A percentile compares a stretch with the other conserved stretches of the same genome.
These are phyloP conservation scores for Choristoneura fumiferana DNA, from an alignment of 1,140 invertebrate species.

Conservation along the genomic window DNA sequence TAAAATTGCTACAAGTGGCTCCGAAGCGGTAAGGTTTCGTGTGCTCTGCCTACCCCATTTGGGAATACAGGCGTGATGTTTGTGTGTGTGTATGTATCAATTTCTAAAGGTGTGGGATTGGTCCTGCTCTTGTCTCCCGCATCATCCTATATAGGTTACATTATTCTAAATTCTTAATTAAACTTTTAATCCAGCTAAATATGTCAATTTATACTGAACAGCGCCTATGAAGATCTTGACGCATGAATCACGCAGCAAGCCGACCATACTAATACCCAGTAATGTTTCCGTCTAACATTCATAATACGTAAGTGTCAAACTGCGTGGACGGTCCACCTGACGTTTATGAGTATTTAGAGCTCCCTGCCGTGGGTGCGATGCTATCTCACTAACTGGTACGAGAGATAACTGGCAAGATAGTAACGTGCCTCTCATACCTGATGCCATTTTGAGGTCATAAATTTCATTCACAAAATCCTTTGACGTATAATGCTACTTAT, in stretches of 20 bases:
- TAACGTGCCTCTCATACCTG: background rate
- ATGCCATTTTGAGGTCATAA: background rate
- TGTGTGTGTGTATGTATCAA: too few relatives aligned
- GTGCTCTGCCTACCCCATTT: too few relatives aligned
- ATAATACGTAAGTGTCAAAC: conserved; percentile 8
- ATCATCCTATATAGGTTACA: too few relatives aligned
- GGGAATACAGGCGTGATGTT: too few relatives aligned
- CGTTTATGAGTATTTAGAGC: conserved; percentile 50
- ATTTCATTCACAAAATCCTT: conserved; percentile 11
- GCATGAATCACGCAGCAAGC: conserved; percentile 39
- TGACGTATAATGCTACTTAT: background rate
- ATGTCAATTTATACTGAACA: too few relatives aligned
- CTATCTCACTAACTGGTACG: conserved; percentile 33
- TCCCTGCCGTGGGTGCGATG: conserved; percentile 42
- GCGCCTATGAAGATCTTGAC: conserved; percentile 22
- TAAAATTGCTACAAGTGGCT: too few relatives aligned
- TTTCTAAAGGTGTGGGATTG: too few relatives aligned
- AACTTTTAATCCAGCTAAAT: too few relatives aligned
- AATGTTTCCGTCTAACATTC: conserved; percentile 48
- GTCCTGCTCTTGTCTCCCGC: too few relatives aligned
- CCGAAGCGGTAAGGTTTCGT: too few relatives aligned
- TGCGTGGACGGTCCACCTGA: conserved; percentile 25
- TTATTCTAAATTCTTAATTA: too few relatives aligned
- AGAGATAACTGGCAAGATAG: conserved; percentile 21
- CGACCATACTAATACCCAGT: conserved; percentile 44